Conservation (phyloP, 2,113 vertebrate genomes). For the Mirza zaza region DNA sequence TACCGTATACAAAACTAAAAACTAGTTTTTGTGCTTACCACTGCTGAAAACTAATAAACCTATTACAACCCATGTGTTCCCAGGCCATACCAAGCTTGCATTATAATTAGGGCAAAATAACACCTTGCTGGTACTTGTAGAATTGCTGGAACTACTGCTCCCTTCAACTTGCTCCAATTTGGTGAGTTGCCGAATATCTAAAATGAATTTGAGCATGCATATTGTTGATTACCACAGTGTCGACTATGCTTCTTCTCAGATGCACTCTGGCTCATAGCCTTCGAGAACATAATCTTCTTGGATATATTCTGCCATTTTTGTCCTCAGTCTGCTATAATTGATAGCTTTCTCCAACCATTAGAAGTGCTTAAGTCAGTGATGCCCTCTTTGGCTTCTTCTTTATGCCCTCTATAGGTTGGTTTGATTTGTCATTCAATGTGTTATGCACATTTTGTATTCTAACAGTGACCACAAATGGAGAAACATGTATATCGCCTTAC, state of each 20-base stretch:
- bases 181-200: neutral
- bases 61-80: neutral
- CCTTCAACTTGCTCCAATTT: neutral
- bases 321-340: neutral
- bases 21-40: neutral
- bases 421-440: neutral
- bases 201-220: neutral
- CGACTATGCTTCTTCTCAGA: neutral
- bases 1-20: neutral
- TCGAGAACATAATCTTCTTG: neutral
- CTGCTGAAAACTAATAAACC: neutral
- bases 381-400: neutral
- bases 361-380: neutral
- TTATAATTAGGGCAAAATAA: neutral
- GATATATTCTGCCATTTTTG: neutral
- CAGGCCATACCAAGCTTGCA: neutral
- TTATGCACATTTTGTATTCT: neutral
- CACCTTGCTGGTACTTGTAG: neutral
- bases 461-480: neutral
- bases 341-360: neutral
- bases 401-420: neutral
- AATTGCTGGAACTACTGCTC: neutral
- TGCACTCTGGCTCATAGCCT: neutral
- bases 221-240: neutral
- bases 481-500: neutral